Conservation (phyloP, 2,113 vertebrate genomes). For the Naja naja region DNA sequence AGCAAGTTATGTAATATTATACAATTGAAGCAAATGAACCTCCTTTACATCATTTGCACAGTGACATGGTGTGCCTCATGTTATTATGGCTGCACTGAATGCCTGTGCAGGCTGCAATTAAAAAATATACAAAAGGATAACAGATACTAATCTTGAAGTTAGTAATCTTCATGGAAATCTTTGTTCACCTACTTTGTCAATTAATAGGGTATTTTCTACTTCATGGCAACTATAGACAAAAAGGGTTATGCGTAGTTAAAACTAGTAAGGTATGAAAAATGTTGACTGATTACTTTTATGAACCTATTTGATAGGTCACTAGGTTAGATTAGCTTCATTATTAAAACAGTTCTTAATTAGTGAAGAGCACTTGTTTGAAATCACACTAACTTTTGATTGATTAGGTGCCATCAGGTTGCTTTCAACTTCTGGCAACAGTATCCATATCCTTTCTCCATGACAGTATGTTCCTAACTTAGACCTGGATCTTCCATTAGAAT, state of each 20-base stretch:
- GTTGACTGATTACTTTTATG: not conserved
- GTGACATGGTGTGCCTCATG: not conserved
- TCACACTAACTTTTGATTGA: not conserved
- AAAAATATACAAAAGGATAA: not conserved
- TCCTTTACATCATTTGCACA: not conserved
- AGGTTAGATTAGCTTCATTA: not conserved
- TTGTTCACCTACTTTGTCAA: not conserved
- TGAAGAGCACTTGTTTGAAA: not conserved
- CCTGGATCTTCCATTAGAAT: not conserved
- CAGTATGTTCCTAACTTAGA: not conserved
- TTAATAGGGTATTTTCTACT: not conserved
- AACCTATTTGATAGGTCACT: not conserved
- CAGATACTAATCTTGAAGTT: not conserved
- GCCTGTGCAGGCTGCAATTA: not conserved
- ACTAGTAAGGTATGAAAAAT: not conserved
- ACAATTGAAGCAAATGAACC: not conserved
- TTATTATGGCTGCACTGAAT: not conserved
- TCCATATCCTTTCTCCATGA: not conserved
- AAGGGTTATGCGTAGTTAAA: not conserved
- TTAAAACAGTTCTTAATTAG: not conserved
- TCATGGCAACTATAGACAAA: not conserved
- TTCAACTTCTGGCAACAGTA: not conserved
- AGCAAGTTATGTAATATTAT: not conserved
- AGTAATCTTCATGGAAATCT: not conserved
- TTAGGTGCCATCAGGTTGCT: not conserved